Base-by-base conservation (phyloP, 64 coral and sea anemone species). In the Actinia equina region DNA sequence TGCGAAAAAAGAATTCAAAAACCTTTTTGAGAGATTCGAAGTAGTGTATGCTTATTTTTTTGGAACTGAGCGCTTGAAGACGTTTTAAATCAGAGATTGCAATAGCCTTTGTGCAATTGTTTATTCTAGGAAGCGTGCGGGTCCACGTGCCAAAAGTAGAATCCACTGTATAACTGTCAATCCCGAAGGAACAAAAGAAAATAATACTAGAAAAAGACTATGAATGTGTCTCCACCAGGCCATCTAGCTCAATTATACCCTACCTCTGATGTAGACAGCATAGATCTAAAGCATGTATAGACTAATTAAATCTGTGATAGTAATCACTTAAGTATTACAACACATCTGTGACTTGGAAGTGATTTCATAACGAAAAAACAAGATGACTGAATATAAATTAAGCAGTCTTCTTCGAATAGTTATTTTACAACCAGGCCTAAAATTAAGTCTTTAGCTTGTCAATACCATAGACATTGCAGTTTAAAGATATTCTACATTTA, bases 91-190 rank as follows among this genome's bases (percentile, higher is more conserved):
- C 18, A 49, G 7, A 13, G 12, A 65, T 41, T 74, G 37, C 25
- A 37, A 37, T 74, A 16, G 69, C 8, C 69, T 30, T 74, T 74
- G 69, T 74, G 10, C 41, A 74, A 41, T 65, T 74, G 69, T 74
- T 74, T 74, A 74, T 74, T 74, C 23, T 30, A 41, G 49, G 9
- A 81, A 81, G 78, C 78, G 78, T 81, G 78, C 43, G 22, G 27
- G 3, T 20, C 44, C 78, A 81, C 78, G 78, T 81, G 78, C 78
- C 78, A 49, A 10, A 7, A 43, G 7, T 10, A 81, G 27, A 81
- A 49, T 49, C 43, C 49, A 37, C 42, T 81, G 44, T 81, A 49
- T 81, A 17, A 81, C 41, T 52, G 78, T 49, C 78, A 81, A 14
- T 18, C 18, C 43, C 45, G 7, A 49, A 81, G 43, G 41, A 81